Percentiles rank a stretch among this genome's conserved stretches.
Conservation (phyloP, 2,888 invertebrate species). For the Zelleria hepariella region DNA sequence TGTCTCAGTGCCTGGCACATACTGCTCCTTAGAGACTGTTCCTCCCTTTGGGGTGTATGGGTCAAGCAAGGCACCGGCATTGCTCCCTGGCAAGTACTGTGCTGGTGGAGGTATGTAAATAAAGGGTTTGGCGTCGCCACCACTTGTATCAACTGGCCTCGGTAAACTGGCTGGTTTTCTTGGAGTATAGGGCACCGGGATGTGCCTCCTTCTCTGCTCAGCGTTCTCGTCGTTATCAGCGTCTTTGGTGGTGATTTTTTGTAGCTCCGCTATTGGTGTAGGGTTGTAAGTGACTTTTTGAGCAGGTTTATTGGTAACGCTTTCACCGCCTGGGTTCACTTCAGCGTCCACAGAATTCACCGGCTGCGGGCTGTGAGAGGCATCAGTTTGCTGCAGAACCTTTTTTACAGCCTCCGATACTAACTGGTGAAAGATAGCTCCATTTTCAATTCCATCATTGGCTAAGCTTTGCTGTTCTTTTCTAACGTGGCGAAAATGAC, state of each 20-base stretch:
- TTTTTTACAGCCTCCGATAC: conserved; percentile 75
- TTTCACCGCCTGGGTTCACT: conserved; percentile 9
- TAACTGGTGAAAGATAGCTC: conserved; percentile 69
- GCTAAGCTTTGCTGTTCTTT: conserved; percentile 71
- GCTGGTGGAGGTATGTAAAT: conserved; percentile 52
- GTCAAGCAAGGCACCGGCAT: conserved; percentile 43
- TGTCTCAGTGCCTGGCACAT: conserved; percentile 51
- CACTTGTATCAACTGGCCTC: conserved; percentile 46
- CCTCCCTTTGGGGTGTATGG: conserved; percentile 55
- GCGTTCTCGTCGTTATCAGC: conserved; percentile 38
- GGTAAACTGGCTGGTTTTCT: conserved; percentile 52
- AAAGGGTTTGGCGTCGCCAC: conserved; percentile 46
- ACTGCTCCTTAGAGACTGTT: conserved; percentile 46
- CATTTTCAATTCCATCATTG: conserved; percentile 57
- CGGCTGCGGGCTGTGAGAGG: conserved; percentile 24
- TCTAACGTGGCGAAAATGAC: conserved; percentile 90
- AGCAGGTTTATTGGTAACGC: conserved; percentile 36
- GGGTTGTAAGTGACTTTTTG: conserved; percentile 72
- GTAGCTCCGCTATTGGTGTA: conserved; percentile 75
- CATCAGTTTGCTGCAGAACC: conserved; percentile 67
- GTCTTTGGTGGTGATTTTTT: conserved; percentile 49
- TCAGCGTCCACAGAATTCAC: conserved; percentile 12
- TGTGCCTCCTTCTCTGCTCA: conserved; percentile 54
- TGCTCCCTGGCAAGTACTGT: conserved; percentile 52
- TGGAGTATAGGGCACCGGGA: conserved; percentile 67